phyloP scores from a whole-genome alignment of 2,113 vertebrate genomes.

The Xiphorhynchus elegans region DNA sequence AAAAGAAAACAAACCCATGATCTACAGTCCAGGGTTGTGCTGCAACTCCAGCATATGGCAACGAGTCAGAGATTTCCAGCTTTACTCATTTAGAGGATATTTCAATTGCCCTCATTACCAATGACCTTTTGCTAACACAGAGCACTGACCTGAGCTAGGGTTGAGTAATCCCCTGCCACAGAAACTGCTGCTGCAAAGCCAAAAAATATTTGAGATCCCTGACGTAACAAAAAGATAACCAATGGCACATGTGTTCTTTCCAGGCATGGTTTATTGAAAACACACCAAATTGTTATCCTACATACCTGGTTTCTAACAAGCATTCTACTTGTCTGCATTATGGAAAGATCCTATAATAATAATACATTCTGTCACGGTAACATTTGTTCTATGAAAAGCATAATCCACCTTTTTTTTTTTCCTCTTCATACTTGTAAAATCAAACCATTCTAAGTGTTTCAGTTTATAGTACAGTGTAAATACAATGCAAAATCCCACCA shows the following conservation, averaged over 20 bases:
- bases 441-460: conserved; percentile 79
- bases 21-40: neutral
- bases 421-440: conserved; percentile 73
- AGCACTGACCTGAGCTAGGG: neutral
- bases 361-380: conserved; percentile 92
- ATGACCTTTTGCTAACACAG: neutral
- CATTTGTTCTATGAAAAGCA: conserved; percentile 84
- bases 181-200: neutral
- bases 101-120: neutral
- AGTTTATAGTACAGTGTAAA: conserved; percentile 90
- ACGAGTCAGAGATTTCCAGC: neutral
- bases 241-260: conserved; percentile 67
- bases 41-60: neutral
- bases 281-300: conserved; percentile 94
- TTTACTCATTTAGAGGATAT: neutral
- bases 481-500: conserved; percentile 87
- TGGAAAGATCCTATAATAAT: conserved; percentile 87
- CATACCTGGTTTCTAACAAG: conserved; percentile 92
- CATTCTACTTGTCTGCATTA: conserved; percentile 90
- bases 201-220: neutral
- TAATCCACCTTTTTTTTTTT: conserved; percentile 71
- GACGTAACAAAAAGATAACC: conserved; percentile 33
- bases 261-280: conserved; percentile 98
- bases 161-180: neutral
- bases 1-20: neutral